These are phyloP conservation scores for Cyanoramphus novaezelandiae DNA, from an alignment of 2,113 vertebrate genomes.

Conservation along the genomic window DNA sequence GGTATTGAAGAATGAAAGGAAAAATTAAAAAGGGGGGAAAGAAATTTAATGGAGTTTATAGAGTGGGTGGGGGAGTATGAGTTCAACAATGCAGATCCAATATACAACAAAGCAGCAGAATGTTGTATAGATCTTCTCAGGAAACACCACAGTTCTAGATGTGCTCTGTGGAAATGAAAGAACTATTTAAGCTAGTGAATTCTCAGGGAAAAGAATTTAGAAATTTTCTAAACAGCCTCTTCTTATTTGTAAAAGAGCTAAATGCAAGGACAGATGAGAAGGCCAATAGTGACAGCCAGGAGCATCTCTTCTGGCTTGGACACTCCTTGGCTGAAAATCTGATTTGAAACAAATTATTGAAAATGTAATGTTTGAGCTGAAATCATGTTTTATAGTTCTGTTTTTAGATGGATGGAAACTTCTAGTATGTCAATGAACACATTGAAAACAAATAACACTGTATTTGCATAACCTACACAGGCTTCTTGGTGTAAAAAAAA, in stretches of 20 bases:
- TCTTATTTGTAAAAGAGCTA: not conserved
- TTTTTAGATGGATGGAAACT: not conserved
- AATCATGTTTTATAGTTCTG: not conserved
- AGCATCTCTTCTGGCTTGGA: not conserved
- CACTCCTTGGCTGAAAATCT: not conserved
- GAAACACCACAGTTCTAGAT: not conserved
- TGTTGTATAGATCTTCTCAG: not conserved
- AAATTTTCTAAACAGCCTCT: not conserved
- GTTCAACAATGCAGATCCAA: not conserved
- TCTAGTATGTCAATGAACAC: fast-evolving
- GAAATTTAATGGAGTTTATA: not conserved
- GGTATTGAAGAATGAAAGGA: not conserved
- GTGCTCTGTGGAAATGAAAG: not conserved
- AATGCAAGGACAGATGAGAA: not conserved
- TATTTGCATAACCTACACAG: not conserved
- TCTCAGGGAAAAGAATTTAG: not conserved
- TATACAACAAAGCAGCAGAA: not conserved
- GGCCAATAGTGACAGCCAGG: not conserved
- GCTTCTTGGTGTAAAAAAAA: not conserved
- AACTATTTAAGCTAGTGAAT: not conserved
- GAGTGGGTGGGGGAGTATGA: not conserved
- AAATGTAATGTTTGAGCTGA: not conserved
- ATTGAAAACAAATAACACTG: not conserved
- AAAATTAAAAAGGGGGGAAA: not conserved
- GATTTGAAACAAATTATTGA: not conserved